These are phyloP conservation scores for Aphodius sticticus DNA, from an alignment of 2,888 invertebrate species.

Conservation along the genomic window DNA sequence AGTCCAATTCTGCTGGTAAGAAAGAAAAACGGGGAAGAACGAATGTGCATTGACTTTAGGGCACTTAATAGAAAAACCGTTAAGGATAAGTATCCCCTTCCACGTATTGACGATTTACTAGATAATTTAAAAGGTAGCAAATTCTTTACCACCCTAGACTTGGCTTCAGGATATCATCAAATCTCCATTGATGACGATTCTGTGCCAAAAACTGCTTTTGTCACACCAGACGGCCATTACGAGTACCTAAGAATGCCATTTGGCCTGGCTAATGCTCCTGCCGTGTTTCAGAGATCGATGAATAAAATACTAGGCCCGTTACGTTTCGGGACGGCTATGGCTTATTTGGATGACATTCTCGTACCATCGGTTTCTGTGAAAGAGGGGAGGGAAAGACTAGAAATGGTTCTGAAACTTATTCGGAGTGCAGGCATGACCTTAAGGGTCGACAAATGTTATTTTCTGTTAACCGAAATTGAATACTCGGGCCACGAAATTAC, in stretches of 20 bases:
- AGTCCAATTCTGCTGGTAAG: slow-evolving; percentile 38
- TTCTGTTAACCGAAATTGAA: slow-evolving; percentile 42
- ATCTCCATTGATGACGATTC: no score
- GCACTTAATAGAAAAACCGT: slow-evolving; percentile 49
- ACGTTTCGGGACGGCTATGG: slow-evolving; percentile 15
- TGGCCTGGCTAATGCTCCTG: slow-evolving; percentile 33
- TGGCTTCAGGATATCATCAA: slow-evolving; percentile 19
- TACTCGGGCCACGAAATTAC: slow-evolving; percentile 48
- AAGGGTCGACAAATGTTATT: slow-evolving; percentile 41
- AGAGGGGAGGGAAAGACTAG: slow-evolving; percentile 22
- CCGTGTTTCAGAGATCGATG: slow-evolving; percentile 35
- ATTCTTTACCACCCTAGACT: slow-evolving; percentile 50
- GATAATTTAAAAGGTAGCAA: slow-evolving; percentile 43
- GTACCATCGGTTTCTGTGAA: slow-evolving; percentile 20
- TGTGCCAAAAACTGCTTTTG: slow-evolving; percentile 26
- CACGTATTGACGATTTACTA: slow-evolving; percentile 49
- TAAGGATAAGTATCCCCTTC: slow-evolving; percentile 50
- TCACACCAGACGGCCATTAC: slow-evolving; percentile 33
- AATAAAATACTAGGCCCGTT: slow-evolving; percentile 33
- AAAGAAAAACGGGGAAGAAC: slow-evolving; percentile 43
- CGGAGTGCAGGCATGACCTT: slow-evolving; percentile 31
- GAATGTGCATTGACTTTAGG: slow-evolving; percentile 49
- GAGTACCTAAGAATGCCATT: slow-evolving; percentile 37
- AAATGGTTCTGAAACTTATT: slow-evolving; percentile 24
- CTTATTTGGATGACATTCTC: slow-evolving; percentile 38